phyloP scores from a whole-genome alignment of 2,888 invertebrate genomes.

The Leucophenga montana region DNA sequence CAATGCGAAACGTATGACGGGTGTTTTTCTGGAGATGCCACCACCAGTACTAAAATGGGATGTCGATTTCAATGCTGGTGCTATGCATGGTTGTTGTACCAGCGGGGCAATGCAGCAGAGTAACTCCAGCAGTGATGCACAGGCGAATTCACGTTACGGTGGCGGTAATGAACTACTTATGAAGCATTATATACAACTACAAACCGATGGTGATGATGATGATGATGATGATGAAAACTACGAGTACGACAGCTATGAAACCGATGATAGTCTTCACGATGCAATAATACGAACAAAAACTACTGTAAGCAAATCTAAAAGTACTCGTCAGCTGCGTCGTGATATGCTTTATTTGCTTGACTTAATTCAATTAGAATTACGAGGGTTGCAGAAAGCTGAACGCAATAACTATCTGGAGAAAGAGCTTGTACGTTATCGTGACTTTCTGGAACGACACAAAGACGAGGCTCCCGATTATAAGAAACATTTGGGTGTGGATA shows the following conservation, averaged over 20 bases:
- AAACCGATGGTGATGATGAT: too few relatives aligned
- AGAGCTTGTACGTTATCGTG: slow-evolving; percentile 57
- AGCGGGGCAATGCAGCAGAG: background rate
- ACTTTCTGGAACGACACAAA: slow-evolving; percentile 47
- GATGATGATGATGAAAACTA: background rate
- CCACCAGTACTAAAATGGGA: slow-evolving; percentile 40
- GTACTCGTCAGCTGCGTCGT: slow-evolving; percentile 3
- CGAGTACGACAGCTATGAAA: background rate
- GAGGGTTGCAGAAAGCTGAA: slow-evolving; percentile 46
- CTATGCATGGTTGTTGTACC: background rate
- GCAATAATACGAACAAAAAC: background rate
- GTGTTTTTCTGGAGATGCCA: slow-evolving; percentile 56
- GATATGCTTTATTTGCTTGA: slow-evolving; percentile 41
- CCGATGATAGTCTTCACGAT: background rate
- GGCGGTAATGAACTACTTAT: background rate
- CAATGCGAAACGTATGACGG: slow-evolving; percentile 52
- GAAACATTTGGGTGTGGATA: slow-evolving; percentile 10
- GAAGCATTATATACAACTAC: too few relatives aligned
- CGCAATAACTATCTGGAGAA: slow-evolving; percentile 56
- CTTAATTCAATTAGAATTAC: slow-evolving; percentile 48
- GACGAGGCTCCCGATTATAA: slow-evolving; percentile 33
- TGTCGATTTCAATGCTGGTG: slow-evolving; percentile 46
- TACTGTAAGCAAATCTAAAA: background rate
- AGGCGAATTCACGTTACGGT: background rate
- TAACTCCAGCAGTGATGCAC: background rate